Evolutionary conservation across 64 coral and sea anemone genomes (phyloP).

Genomic region (Porites lutea): DNA sequence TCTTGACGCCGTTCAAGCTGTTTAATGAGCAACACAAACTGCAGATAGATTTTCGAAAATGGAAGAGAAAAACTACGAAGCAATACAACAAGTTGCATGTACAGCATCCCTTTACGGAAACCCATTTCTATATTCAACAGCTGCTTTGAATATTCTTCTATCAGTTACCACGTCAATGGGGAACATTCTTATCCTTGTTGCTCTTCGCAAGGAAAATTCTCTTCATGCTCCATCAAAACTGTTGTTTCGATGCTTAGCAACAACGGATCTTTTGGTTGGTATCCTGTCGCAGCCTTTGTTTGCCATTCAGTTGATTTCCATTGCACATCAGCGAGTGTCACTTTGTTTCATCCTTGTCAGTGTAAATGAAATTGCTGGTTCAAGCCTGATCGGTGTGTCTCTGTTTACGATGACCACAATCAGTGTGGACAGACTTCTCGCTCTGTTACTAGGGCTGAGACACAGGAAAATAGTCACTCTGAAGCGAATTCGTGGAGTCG

Average conservation of each 20-base stretch:
- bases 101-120: not conserved
- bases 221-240: not conserved
- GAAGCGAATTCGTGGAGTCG: not conserved
- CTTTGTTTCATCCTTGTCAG: not conserved
- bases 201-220: not conserved
- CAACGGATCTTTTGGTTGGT: not conserved
- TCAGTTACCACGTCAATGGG: not conserved
- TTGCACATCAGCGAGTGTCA: not conserved
- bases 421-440: constrained; percentile 1
- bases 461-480: not conserved
- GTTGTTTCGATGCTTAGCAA: not conserved
- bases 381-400: not conserved
- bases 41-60: not conserved
- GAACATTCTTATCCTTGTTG: not conserved
- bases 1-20: too few species aligned
- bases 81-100: not conserved
- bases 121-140: not conserved
- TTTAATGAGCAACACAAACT: too few species aligned
- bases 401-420: not conserved
- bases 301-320: not conserved
- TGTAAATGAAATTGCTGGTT: not conserved
- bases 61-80: not conserved
- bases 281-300: not conserved
- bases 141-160: constrained; percentile 1
- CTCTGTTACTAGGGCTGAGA: not conserved